phyloP scores from a whole-genome alignment of 1,140 invertebrate genomes.

The Anoplophora glabripennis region DNA sequence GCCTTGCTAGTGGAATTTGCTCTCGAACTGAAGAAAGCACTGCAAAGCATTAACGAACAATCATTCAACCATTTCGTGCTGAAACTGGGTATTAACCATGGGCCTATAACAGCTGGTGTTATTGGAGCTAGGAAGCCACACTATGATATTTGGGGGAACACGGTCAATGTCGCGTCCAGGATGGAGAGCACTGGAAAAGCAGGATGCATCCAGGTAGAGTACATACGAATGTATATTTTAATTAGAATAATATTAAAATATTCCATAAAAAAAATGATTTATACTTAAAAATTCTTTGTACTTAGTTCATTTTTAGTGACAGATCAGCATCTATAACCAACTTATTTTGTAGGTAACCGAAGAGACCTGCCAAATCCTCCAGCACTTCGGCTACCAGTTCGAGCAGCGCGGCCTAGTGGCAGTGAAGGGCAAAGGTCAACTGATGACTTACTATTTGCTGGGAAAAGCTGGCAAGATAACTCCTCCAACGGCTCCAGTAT shows the following conservation, averaged over 20 bases:
- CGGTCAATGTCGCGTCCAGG: conserved; percentile 91
- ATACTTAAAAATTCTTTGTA: too few species aligned
- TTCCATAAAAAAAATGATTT: too few species aligned
- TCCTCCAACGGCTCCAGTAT: conserved; percentile 42
- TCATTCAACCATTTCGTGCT: conserved; percentile 94
- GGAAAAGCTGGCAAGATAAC: conserved; percentile 67
- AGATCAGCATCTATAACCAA: too few species aligned
- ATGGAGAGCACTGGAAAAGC: conserved; percentile 97
- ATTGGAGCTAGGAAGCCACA: conserved; percentile 93
- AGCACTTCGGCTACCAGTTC: conserved; percentile 85
- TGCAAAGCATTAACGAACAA: conserved; percentile 90
- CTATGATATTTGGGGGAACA: conserved; percentile 96
- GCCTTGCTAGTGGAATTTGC: conserved; percentile 86
- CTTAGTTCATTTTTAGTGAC: too few species aligned
- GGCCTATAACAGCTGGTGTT: conserved; percentile 91
- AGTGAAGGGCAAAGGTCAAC: conserved; percentile 92
- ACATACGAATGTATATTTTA: neutral
- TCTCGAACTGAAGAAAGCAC: conserved; percentile 81
- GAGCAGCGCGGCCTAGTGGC: conserved; percentile 87
- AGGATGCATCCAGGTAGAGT: conserved; percentile 83
- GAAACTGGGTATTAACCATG: conserved; percentile 94
- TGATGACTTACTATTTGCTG: conserved; percentile 90
- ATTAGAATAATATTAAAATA: too few species aligned
- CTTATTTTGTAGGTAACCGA: conserved; percentile 73
- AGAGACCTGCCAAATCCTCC: conserved; percentile 83